Base-by-base conservation (phyloP, 2,113 vertebrate species). In the Lipotes vexillifer region DNA sequence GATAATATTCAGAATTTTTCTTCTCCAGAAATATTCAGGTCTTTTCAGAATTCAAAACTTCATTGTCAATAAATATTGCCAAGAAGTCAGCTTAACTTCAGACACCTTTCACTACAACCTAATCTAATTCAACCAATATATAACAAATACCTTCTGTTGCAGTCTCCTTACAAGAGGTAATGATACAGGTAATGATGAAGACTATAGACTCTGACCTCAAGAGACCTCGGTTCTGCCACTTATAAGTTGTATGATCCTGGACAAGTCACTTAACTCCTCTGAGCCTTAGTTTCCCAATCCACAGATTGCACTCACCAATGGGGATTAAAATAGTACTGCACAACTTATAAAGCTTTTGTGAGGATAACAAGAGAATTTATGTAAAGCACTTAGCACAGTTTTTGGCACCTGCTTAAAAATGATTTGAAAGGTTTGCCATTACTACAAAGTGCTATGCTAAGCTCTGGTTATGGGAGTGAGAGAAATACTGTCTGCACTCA, bases 21-120 rank as follows among this genome's bases (percentile, higher is more conserved):
- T 94, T 92, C 36, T 86, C 65, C 31, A 75, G 89, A 91, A 90
- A 83, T 41, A 87, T 23, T 77, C 61, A 61, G 86, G 21, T 72
- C 71, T 90, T 83, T 93, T 69, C 78, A 92, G 65, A 44, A 90
- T 55, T 81, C 46, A 66, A 90, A 90, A n/a, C 17, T 38, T 93
- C n/a, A 71, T 44, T 74, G 23, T 84, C 69, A 72, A 66, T 65
- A 85, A 29, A 27, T 31, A 85, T 7, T 71, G 52, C 49, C 38
- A 71, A 68, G 46, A 74, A 94, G 61, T 27, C 61, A 71, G 18
- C 55, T 94, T 81, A 88, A 84, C 38, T 71, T 82, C 68, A 92
- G 21, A 82, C 14, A 81, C 6, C 14, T 61, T 92, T 66, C 55
- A 63, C 27, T 38, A 88, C 6, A 38, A 78, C 14, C 20, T 74